A percentile compares a stretch with the other conserved stretches of the same genome.
Conservation (phyloP, 2,888 invertebrate genomes). For the Fragum sueziense region DNA sequence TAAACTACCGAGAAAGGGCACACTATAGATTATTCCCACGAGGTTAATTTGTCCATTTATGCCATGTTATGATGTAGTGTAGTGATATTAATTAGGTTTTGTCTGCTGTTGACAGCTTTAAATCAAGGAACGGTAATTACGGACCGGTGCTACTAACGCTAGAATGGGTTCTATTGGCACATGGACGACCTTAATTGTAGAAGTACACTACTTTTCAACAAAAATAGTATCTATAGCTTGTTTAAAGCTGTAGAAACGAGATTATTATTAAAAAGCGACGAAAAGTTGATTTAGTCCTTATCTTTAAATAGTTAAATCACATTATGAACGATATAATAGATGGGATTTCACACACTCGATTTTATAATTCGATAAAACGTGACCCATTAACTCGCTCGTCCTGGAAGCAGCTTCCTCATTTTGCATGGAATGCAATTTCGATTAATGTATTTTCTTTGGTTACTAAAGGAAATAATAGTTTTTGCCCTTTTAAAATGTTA, state of each 20-base stretch:
- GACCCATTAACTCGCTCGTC: background rate
- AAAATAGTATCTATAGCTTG: no score
- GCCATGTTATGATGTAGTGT: conserved; percentile 4
- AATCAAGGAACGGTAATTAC: background rate
- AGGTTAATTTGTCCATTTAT: conserved; percentile 15
- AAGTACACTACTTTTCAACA: no score
- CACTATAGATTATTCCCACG: background rate
- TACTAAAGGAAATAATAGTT: no score
- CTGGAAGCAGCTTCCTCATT: no score
- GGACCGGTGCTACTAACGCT: background rate
- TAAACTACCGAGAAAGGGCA: background rate
- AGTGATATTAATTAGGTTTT: conserved; percentile 15
- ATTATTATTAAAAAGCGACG: no score
- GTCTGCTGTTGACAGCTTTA: conserved; percentile 13
- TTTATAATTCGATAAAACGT: background rate
- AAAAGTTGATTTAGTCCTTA: background rate
- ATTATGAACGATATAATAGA: background rate
- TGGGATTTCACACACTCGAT: background rate
- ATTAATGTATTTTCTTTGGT: no score
- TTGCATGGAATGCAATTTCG: no score
- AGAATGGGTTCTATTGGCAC: background rate
- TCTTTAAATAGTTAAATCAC: background rate
- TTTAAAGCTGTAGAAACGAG: no score
- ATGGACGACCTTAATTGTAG: background rate
- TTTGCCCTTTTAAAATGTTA: no score